Base-by-base conservation (phyloP, 2,113 vertebrate genomes). In the Helogale parvula region DNA sequence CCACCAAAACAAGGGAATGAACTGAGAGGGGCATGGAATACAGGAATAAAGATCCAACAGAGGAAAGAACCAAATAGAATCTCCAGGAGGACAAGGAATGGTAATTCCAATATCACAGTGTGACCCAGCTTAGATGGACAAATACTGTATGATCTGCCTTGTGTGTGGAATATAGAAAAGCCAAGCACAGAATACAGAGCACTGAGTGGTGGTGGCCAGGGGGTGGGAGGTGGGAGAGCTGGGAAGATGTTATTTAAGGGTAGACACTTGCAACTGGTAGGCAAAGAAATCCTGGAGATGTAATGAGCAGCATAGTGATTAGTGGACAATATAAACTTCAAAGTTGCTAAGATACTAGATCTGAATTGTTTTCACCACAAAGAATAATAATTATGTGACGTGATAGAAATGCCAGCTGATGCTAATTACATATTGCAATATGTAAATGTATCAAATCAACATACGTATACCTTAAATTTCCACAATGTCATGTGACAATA, bases 141-240 rank as follows among this genome's bases (percentile, higher is more conserved):
- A 41, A 54, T 21, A 45, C 45, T 21, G 1, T 45, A 5, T 52
- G 69, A 29, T 93, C n/a, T 38, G 57, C 38, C 27, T 85, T 63
- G 31, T 21, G 52, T 11, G 2, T 41, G 25, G 57, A 74, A 15
- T 85, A 66, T 76, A 52, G 38, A 85, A 85, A 31, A 57, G 29
- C n/a, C 71, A 54, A 29, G 54, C 83, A 86, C 41, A 54, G 57
- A 38, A 57, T 29, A 23, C 38, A 57, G 27, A 45, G 15, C 52
- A 54, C 35, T 71, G 74, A 88, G 47, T 69, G 31, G 31, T 81
- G 23, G 11, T 47, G 71, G 60, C 21, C 57, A 38, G 71, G 7
- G 21, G 5, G 63, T 54, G 8, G 5, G 17, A 5, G 5, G 0
- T 13, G 0, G 13, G 19, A 29, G 63, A 80, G 7, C 5, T 15